Base-by-base conservation (phyloP, 2,888 invertebrate species). In the Lamellibrachia satsuma region DNA sequence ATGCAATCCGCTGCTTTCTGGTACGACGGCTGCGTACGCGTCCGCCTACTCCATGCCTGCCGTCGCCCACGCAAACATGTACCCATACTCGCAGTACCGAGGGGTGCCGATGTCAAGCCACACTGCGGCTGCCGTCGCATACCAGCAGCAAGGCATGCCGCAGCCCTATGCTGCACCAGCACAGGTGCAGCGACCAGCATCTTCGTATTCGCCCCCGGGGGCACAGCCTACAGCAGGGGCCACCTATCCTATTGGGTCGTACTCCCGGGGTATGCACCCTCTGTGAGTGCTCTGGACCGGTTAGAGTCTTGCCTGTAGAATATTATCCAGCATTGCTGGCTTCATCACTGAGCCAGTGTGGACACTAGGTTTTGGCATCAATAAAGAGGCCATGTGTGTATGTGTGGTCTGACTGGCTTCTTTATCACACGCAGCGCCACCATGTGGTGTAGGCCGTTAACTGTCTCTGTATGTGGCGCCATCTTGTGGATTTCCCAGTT, bases 281-380 rank as follows among this genome's bases (percentile, higher is more conserved):
- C 75, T 75, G 75, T 75, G 75, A 75, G 75, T 22, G 39, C 1
- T 39, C 39, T 22, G 75, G 22, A 6, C 22, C 6, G 15, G 6
- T 22, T 75, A 75, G 75, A 75, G 75, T 11, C 22, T 75, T 75
- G 75, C 75, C 75, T 75, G 75, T 75, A 75, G 75, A 75, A 75
- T n/a, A 75, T 15, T 75, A 75, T n/a, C 75, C 75, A 75, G 75
- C 75, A 22, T 15, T 75, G 75, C 75, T 75, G 75, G 75, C 75
- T n/a, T 75, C 22, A 15, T 3, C 11, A n/a, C 75, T 75, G 75
- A n/a, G 75, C 75, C 75, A 6, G 75, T 75, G 22, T 75, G 75
- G 75, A 75, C 75, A 75, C 75, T 75, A 75, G 75, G 75, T 75
- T 75, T 75, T 75, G 75, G 75, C 75, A 75, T 75, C 22, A 15